phyloP scores from a whole-genome alignment of 2,888 invertebrate species.

The Mesopsocus fuscifrons region DNA sequence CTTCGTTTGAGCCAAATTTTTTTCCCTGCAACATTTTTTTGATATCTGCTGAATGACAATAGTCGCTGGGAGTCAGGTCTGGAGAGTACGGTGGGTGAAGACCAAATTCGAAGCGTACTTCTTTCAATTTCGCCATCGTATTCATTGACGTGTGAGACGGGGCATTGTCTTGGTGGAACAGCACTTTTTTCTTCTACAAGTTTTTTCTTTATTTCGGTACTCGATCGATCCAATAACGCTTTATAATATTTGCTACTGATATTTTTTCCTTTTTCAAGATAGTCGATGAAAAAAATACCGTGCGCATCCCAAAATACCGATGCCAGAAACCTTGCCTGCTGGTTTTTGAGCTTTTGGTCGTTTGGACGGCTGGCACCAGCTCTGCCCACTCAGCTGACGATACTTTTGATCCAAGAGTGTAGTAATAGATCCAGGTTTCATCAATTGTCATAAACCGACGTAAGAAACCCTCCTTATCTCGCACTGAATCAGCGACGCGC shows the following conservation, averaged over 20 bases:
- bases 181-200: conserved; percentile 11
- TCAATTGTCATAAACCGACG: conserved; percentile 9
- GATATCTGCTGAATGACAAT: conserved; percentile 13
- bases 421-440: conserved; percentile 12
- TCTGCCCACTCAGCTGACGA: conserved; percentile 1
- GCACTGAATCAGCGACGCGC: conserved; percentile 19
- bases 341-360: conserved; percentile 8
- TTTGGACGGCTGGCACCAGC: background rate
- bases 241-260: background rate
- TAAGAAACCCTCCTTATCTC: background rate
- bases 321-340: conserved; percentile 8
- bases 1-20: conserved; percentile 13
- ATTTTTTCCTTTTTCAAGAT: conserved; percentile 4
- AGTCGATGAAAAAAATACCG: conserved; percentile 9
- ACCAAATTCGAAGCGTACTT: conserved; percentile 14
- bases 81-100: conserved; percentile 14
- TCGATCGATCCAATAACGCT: conserved; percentile 13
- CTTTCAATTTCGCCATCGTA: conserved; percentile 14
- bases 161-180: conserved; percentile 8
- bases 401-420: conserved; percentile 10
- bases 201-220: too few relatives aligned
- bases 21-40: conserved; percentile 14
- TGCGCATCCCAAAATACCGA: conserved; percentile 11
- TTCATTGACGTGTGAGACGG: conserved; percentile 14
- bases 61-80: conserved; percentile 13